Evolutionary conservation across 2,113 vertebrate genomes (phyloP), one percentile per base, ranked within the genome.

Genomic region (Leptodactylus fuscus): DNA sequence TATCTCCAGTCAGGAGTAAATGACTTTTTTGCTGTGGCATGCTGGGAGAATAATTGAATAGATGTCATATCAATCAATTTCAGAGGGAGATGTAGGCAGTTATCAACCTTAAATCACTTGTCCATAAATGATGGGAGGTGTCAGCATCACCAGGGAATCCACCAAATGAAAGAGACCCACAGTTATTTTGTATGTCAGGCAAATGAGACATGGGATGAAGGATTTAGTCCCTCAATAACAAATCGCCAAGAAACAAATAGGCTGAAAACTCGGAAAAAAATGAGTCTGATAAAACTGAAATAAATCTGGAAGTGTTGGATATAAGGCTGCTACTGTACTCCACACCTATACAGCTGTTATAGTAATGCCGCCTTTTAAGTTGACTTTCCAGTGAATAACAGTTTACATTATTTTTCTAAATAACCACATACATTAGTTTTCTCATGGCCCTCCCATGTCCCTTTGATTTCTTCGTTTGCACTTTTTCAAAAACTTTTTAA

Each of bases 1-100:
- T 86, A 81, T 86, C 84, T 86, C 20, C 84, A 86, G 67, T 70
- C 84, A 86, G 44, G 32, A 78, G 84, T 81, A 85, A 85, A 86
- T 86, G n/a, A 81, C 84, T 81, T 86, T 85, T 69, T 79, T 67
- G 65, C 67, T 85, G 67, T 34, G n/a, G 77, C 77, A 73, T 86
- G 51, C 84, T 81, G 76, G 18, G 77, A 81, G 76, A 86, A 80
- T 86, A 71, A 86, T 85, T 85, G 76, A 81, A 85, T 73, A 60
- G 22, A 80, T 81, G 84, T 81, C 84, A 85, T 81, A 86, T 86
- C 77, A 71, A 81, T 86, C 84, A 81, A 55, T 86, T 86, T 81
- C 76, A 60, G 83, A 85, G 62, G 36, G 65, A 58, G 84, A 81
- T 73, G 55, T 86, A 73, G 51, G 20, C 51, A 81, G 65, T 70